Base-by-base conservation (phyloP, 2,113 vertebrate genomes). In the Hiodon alosoides region DNA sequence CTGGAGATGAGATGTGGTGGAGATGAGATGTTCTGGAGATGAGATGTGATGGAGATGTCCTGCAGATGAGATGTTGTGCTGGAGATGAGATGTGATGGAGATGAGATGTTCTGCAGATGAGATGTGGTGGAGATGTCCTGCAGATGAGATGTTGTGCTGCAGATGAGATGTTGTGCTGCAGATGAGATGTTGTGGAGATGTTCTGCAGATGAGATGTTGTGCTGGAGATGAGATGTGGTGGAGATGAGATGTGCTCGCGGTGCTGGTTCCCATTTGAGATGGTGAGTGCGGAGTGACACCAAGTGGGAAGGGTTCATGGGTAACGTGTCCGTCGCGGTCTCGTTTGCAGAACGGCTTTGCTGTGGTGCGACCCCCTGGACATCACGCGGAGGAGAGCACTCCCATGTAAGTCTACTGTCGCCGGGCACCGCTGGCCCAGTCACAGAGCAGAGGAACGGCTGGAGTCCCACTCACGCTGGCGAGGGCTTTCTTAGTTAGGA, bases 361-460 rank as follows among this genome's bases (percentile, higher is more conserved):
- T 69, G 94, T 98, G 6, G 96, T 99, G 46, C 91, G 97, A 48
- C 97, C 97, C 52, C 97, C 97, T 0, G 96, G 97, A 83, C 97
- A 99, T 82, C 97, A 99, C 0, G 97, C 97, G 0, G 97, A 99
- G 85, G 96, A 99, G 87, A 98, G 94, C 86, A 96, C 96, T 0
- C 96, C 96, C 46, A 99, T 99, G 97, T 98, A 79, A 95, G 97
- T 93, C 47, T 59, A 59, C 31, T 2, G 31, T 31, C 31, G 31
- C 31, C 31, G 31, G 31, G 31, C 31, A 31, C 31, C 31, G 31
- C 31, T 31, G 31, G 31, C 31, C 31, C 31, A 31, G 31, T 2
- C 31, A 31, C 31, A 31, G 31, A 31, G 31, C 31, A 1, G 31
- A 31, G 31, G 31, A 31, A 31, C 0, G 31, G 31, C 31, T 31